phyloP scores from a whole-genome alignment of 1,140 invertebrate species.

The Pissodes strobi region DNA sequence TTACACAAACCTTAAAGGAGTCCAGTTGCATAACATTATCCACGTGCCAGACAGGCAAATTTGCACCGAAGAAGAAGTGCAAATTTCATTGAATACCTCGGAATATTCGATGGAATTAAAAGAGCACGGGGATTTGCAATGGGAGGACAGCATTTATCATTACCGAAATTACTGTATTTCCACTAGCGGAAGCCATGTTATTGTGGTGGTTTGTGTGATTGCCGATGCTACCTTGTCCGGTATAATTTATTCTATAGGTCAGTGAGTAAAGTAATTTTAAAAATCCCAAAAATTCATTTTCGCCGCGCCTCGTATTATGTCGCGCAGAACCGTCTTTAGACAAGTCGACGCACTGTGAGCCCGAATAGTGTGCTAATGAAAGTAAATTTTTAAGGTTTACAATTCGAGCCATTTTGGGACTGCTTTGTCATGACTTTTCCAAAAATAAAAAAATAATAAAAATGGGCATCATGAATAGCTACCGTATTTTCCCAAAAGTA shows the following conservation, averaged over 20 bases:
- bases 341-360: too few species aligned
- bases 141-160: constrained; percentile 1
- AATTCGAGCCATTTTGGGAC: too few species aligned
- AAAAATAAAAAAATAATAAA: too few species aligned
- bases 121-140: constrained; percentile 13
- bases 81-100: constrained; percentile 9
- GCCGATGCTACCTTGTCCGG: not conserved
- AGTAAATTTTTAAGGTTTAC: too few species aligned
- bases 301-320: too few species aligned
- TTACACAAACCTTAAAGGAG: constrained; percentile 4
- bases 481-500: too few species aligned
- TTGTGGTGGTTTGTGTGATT: constrained; percentile 20
- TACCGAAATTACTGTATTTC: constrained; percentile 25
- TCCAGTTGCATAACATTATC: constrained; percentile 14
- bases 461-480: too few species aligned
- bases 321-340: too few species aligned
- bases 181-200: not conserved
- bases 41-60: constrained; percentile 23
- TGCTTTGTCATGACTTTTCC: too few species aligned
- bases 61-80: constrained; percentile 10
- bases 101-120: constrained; percentile 7
- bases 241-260: constrained; percentile 6
- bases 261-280: constrained; percentile 9
- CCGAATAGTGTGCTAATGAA: too few species aligned
- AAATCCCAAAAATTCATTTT: too few species aligned